Evolutionary conservation across 2,797 vertebrate genomes (phyloP), one percentile per base, ranked within the genome.

Genomic region (Chelidonichthys spinosus): DNA sequence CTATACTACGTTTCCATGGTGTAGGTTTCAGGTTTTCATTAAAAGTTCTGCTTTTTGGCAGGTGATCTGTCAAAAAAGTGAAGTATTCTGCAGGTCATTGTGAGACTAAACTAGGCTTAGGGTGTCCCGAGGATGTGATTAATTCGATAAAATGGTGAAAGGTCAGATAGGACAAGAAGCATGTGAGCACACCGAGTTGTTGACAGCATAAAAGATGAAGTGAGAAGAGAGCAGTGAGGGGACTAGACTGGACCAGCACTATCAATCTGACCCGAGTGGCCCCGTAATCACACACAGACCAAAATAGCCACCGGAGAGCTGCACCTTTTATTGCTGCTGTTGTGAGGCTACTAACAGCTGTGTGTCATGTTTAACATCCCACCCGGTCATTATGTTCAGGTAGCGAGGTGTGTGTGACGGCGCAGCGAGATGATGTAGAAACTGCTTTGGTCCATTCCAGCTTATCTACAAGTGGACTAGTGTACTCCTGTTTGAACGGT

Each of bases 291-390:
- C 83, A 74, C 2, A 56, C 74, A 58, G 79, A 84, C 90, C 70
- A 85, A 88, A 92, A 91, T 92, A 92, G 89, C 89, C 73, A 4
- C 66, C 7, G 69, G 63, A 55, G 61, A 53, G 75, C 61, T 47
- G 69, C 58, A 8, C 44, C 49, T 63, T 61, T 36, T 55, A 25
- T 46, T 56, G 42, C 44, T 59, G 39, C 42, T 58, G 61, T 40
- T 63, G 5, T 43, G 44, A 71, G 68, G 36, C 42, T 5, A 8
- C 52, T 65, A 79, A 47, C 72, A 62, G 75, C 53, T 72, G 61
- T 50, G 66, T 55, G 35, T 53, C 37, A 37, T 44, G 59, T 73
- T 54, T 25, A 37, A 17, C 35, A 56, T 54, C 32, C 7, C 40
- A 14, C 6, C n/a, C 11, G 60, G 62, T 78, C 7, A 54, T 68